Percentiles rank a stretch among this genome's conserved stretches.
These are phyloP conservation scores for Nemotelus nigrinus DNA, from an alignment of 2,888 invertebrate genomes.

Conservation along the genomic window DNA sequence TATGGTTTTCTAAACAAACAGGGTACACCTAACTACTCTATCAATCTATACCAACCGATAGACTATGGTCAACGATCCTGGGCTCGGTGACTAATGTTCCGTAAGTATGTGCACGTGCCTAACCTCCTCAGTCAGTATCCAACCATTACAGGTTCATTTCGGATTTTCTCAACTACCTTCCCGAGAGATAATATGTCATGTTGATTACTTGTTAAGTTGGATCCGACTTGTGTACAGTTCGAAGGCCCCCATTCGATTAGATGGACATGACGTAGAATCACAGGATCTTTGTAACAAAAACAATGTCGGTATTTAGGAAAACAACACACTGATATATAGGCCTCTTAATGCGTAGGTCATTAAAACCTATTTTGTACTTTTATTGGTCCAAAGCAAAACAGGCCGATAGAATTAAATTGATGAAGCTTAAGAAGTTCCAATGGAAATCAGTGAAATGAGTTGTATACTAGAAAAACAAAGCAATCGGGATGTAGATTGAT, in stretches of 20 bases:
- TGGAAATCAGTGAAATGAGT: slow-evolving; percentile 7
- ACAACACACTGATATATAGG: slow-evolving; percentile 47
- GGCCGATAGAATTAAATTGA: slow-evolving; percentile 11
- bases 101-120: slow-evolving; percentile 23
- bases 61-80: too few relatives aligned
- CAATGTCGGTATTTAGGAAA: background rate
- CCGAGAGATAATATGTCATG: slow-evolving; percentile 44
- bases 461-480: slow-evolving; percentile 17
- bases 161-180: slow-evolving; percentile 13
- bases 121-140: background rate
- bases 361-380: slow-evolving; percentile 50
- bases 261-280: background rate
- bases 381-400: slow-evolving; percentile 39
- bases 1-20: too few relatives aligned
- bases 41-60: too few relatives aligned
- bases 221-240: background rate
- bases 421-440: background rate
- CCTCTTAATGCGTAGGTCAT: slow-evolving; percentile 47
- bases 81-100: background rate
- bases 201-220: slow-evolving; percentile 2
- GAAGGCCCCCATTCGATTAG: background rate
- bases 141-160: background rate
- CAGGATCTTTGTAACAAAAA: slow-evolving; percentile 1
- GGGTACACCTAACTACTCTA: too few relatives aligned
- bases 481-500: slow-evolving; percentile 37